Base-by-base conservation (phyloP, 2,888 invertebrate species). In the Norana najaformis region DNA sequence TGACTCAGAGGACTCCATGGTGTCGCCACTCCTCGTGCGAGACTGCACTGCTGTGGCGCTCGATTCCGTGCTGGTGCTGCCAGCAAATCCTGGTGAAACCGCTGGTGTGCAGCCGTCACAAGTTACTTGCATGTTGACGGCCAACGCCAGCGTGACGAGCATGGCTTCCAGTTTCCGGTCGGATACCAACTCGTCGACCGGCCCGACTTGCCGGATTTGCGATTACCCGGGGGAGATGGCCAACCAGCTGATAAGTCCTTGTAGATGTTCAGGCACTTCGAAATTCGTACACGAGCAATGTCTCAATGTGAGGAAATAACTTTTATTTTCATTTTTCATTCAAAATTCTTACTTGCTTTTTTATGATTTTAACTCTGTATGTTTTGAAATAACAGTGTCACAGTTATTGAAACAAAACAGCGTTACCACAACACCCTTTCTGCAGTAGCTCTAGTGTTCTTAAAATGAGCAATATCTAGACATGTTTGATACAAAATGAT, bases 211-310 rank as follows among this genome's bases (percentile, higher is more conserved):
- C 36, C 85, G 85, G 37, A 85, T 85, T 37, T 85, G 85, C 85
- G 85, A 85, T 35, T 85, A 85, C 23, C 85, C 85, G 11, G 85
- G 85, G 23, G 85, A 85, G 36, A 20, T 37, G 85, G 85, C 23
- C 20, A 85, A 85, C 85, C 85, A 85, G 85, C 34, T 85, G 36
- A 85, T 85, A 1, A 85, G 85, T 36, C 85, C 85, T 11, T 85
- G 85, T 16, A 18, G 85, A 36, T 85, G 85, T 85, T 85, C 85
- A 1, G 85, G 85, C 35, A 85, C 85, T 3, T 85, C 85, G 36
- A 85, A 85, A 36, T 85, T 85, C 85, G 85, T 85, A 36, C 85
- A 85, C 85, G 85, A 85, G 85, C 85, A 85, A 85, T 85, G 85
- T 85, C 85, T 85, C 20, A 85, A 85, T 18, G 85, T 85, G 85